A percentile compares a stretch with the other conserved stretches of the same genome.
Conservation (phyloP, 2,888 invertebrate genomes). For the Margaritifera margaritifera region DNA sequence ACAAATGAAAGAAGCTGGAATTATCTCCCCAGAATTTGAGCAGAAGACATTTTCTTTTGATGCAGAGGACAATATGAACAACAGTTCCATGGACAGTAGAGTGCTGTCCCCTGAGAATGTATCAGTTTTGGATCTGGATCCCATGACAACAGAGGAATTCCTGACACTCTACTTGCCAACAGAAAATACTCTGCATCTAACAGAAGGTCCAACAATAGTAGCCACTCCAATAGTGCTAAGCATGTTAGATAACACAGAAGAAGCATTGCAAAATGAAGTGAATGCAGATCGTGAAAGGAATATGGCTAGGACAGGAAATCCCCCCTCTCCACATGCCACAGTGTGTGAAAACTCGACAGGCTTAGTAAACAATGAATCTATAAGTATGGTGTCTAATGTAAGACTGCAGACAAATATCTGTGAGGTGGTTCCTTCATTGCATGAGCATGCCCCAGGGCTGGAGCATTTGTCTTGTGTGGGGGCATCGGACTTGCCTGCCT, state of each 20-base stretch:
- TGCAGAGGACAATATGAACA: conserved; percentile 14
- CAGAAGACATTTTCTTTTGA: conserved; percentile 32
- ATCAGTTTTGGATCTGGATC: conserved; percentile 27
- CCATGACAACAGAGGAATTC: no score
- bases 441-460: conserved; percentile 20
- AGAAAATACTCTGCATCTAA: conserved; percentile 37
- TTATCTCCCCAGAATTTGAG: conserved; percentile 37
- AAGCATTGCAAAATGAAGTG: conserved; percentile 58
- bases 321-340: conserved; percentile 32
- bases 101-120: conserved; percentile 39
- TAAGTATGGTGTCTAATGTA: no score
- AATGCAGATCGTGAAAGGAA: conserved; percentile 55
- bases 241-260: conserved; percentile 44
- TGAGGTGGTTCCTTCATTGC: background rate
- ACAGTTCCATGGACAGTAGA: conserved; percentile 10
- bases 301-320: conserved; percentile 36
- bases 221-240: conserved; percentile 39
- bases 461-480: conserved; percentile 22
- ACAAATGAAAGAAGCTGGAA: conserved; percentile 36
- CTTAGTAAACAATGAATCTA: background rate
- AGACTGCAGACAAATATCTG: no score
- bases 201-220: conserved; percentile 44
- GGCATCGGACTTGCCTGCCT: conserved; percentile 25
- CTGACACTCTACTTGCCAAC: conserved; percentile 16
- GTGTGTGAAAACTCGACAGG: conserved; percentile 31